Percentiles rank a stretch among this genome's conserved stretches.
phyloP scores from a whole-genome alignment of 2,797 vertebrate species.

The Lerista edwardsae region DNA sequence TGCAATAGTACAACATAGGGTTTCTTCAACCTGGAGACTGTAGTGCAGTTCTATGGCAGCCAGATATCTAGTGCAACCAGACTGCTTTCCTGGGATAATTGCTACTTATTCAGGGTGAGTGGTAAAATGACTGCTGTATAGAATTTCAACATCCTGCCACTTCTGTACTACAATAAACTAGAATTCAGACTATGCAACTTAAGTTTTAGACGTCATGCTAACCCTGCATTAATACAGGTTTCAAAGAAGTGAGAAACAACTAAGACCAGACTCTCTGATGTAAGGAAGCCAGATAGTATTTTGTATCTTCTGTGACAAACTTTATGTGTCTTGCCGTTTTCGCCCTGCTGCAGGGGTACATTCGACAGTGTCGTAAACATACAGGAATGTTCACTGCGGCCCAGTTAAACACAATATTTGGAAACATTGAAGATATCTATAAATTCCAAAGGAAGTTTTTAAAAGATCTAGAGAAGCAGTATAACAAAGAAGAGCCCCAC shows the following conservation, averaged over 20 bases:
- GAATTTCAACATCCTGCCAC: accelerated
- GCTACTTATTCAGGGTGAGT: accelerated
- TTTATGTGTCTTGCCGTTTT: too few species aligned
- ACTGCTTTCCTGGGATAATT: not conserved
- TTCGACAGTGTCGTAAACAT: constrained; percentile 95
- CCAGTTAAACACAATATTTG: constrained; percentile 94
- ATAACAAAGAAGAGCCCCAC: constrained; percentile 93
- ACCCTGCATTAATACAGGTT: not conserved
- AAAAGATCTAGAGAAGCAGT: constrained; percentile 93
- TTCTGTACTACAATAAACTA: not conserved
- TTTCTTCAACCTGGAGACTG: not conserved
- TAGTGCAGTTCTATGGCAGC: not conserved
- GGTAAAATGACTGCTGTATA: not conserved
- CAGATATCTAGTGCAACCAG: not conserved
- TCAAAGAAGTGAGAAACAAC: not conserved
- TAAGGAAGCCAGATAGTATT: not conserved
- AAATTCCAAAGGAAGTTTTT: constrained; percentile 95
- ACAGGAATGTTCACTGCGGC: constrained; percentile 91
- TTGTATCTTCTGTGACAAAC: constrained; percentile 25
- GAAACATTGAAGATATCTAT: constrained; percentile 99
- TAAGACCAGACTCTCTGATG: not conserved
- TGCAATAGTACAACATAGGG: not conserved
- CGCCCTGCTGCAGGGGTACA: constrained; percentile 86
- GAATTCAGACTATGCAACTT: not conserved
- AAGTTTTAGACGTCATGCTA: not conserved